A percentile compares a stretch with the other conserved stretches of the same genome.
These are phyloP conservation scores for Setipinna tenuifilis DNA, from an alignment of 2,797 vertebrate species.

Conservation along the genomic window DNA sequence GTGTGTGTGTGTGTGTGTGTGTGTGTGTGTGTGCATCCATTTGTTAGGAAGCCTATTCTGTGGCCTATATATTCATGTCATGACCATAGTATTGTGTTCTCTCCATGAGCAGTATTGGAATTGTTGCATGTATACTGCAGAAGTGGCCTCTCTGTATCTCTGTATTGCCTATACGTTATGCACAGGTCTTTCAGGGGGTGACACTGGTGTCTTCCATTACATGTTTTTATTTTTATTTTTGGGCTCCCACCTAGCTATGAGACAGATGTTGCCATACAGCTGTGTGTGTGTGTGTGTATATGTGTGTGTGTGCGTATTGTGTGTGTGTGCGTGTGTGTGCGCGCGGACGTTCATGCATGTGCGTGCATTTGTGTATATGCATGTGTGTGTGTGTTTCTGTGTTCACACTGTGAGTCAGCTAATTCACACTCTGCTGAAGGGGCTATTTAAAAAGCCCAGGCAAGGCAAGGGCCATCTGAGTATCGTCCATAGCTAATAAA, in stretches of 20 bases:
- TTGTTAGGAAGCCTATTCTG: background rate
- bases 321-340: background rate
- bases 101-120: background rate
- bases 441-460: background rate
- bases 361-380: background rate
- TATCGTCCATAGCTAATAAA: background rate
- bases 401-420: constrained; percentile 1
- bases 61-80: background rate
- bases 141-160: no score
- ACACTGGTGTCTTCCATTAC: background rate
- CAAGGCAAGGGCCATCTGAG: background rate
- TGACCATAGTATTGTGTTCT: background rate
- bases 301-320: background rate
- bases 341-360: background rate
- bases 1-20: background rate
- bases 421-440: background rate
- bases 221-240: background rate
- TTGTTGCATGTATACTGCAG: background rate
- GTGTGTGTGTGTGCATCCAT: background rate
- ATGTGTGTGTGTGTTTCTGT: background rate
- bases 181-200: background rate
- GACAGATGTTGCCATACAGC: background rate
- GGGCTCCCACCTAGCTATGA: background rate
- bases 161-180: background rate
- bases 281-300: background rate